Percentiles rank a stretch among this genome's conserved stretches.
Conservation (phyloP, 2,888 invertebrate genomes). For the Augochlorella aurata region DNA sequence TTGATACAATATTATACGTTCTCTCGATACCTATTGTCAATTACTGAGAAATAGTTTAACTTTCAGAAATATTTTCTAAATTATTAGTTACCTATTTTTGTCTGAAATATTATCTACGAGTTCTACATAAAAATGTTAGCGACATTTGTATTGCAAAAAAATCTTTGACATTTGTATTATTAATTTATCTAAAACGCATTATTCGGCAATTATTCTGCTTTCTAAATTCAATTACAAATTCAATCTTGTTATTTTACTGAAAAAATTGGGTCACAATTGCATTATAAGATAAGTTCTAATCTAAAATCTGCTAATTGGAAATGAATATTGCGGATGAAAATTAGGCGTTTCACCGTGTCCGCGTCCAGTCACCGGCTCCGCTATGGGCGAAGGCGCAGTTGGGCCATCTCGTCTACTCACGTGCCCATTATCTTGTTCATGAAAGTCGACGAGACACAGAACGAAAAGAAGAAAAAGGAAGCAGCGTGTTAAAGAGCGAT, state of each 20-base stretch:
- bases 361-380: slow-evolving; percentile 1
- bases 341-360: background rate
- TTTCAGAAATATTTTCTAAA: too few species aligned
- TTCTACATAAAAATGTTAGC: too few species aligned
- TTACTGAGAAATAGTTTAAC: too few species aligned
- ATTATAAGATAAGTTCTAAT: background rate
- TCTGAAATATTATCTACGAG: too few species aligned
- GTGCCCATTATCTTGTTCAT: slow-evolving; percentile 47
- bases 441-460: slow-evolving; percentile 17
- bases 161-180: too few species aligned
- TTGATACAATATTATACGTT: background rate
- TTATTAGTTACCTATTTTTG: too few species aligned
- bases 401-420: slow-evolving; percentile 76
- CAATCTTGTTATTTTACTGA: too few species aligned
- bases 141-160: too few species aligned
- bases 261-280: too few species aligned
- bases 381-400: slow-evolving; percentile 62
- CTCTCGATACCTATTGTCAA: background rate
- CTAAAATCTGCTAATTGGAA: background rate
- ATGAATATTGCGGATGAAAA: background rate
- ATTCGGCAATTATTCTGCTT: too few species aligned
- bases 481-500: slow-evolving; percentile 46
- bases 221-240: too few species aligned
- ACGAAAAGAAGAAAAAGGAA: background rate
- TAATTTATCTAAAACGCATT: too few species aligned